Conservation (phyloP, 1,140 invertebrate species). For the Bombyx mandarina region DNA sequence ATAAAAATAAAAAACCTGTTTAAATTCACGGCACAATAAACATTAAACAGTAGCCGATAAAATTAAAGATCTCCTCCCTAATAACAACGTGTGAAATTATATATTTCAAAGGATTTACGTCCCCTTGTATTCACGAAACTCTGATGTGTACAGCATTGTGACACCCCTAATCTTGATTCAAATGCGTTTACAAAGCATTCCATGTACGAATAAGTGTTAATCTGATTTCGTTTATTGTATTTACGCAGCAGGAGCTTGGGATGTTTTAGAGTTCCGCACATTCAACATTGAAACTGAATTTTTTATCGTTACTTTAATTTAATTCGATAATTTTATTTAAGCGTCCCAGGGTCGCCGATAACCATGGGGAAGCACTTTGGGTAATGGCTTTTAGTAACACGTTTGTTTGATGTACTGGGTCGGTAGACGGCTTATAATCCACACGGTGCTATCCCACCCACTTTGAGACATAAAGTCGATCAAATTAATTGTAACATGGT, state of each 20-base stretch:
- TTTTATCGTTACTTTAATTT: no score
- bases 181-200: constrained; percentile 45
- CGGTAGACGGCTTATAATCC: no score
- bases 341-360: no score
- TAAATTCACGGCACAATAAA: no score
- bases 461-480: no score
- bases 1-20: no score
- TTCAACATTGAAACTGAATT: background rate
- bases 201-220: constrained; percentile 56
- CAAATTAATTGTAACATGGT: no score
- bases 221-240: constrained; percentile 63
- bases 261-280: constrained; percentile 17
- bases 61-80: constrained; percentile 20
- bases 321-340: no score
- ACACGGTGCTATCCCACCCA: no score
- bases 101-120: constrained; percentile 35
- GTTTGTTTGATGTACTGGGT: no score
- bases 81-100: constrained; percentile 37
- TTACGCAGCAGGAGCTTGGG: constrained; percentile 39
- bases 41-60: constrained; percentile 13
- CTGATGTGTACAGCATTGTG: constrained; percentile 53
- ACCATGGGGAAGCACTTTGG: no score
- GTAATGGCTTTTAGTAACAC: no score
- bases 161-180: constrained; percentile 59
- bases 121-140: constrained; percentile 44